Conservation (phyloP, 2,797 vertebrate species). For the Calcarius lapponicus region DNA sequence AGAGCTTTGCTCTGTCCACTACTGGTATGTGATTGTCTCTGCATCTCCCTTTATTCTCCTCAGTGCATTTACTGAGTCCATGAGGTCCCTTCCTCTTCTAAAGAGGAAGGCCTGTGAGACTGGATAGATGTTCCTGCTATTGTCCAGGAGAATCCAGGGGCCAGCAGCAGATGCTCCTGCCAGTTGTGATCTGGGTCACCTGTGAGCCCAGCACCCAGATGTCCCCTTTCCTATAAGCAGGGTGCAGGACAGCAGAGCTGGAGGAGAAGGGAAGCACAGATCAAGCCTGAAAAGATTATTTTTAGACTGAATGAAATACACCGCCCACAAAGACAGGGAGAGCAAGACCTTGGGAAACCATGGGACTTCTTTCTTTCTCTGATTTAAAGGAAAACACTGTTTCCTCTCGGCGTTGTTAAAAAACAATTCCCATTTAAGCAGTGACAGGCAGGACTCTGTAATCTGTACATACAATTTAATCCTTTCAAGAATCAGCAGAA, state of each 20-base stretch:
- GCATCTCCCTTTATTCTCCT: not conserved
- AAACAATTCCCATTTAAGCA: conserved; percentile 71
- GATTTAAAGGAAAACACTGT: conserved; percentile 48
- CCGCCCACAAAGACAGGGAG: not conserved
- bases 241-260: not conserved
- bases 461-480: conserved; percentile 99
- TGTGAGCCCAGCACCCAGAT: not conserved
- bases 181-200: not conserved
- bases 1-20: not conserved
- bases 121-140: not conserved
- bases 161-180: not conserved
- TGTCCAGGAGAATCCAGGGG: not conserved
- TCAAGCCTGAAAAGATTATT: not conserved
- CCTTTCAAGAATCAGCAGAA: conserved; percentile 93
- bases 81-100: not conserved
- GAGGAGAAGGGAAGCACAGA: not conserved
- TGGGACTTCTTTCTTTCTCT: not conserved
- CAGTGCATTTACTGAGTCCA: not conserved
- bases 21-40: not conserved
- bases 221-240: not conserved
- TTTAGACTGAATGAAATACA: conserved; percentile 40
- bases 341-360: conserved; percentile 35
- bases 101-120: not conserved
- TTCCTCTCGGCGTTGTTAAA: conserved; percentile 64
- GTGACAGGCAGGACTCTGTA: conserved; percentile 81